Evolutionary conservation across 1,140 invertebrate species (phyloP), one percentile per base, ranked within the genome.

Genomic region (Campoletis sonorensis): DNA sequence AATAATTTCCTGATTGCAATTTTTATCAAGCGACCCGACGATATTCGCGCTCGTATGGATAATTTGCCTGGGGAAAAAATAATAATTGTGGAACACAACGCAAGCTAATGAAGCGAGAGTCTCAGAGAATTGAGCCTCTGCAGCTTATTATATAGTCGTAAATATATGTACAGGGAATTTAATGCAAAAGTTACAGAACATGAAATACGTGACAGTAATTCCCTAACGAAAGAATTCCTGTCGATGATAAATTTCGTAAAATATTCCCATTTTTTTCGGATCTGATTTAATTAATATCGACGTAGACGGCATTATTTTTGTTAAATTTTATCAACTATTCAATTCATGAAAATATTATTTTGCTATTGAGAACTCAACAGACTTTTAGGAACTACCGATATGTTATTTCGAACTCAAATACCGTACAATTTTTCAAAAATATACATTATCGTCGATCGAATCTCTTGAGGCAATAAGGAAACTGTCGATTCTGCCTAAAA

Each of bases 61-160:
- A 75, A 54, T 75, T 75, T 54, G 23, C 10, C 49, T 26, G 13
- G 10, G 33, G 23, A 16, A n/a, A 33, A 75, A 75, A 75, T 54
- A 75, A 75, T 75, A 54, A 75, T 75, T 27, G 37, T 18, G 4
- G 13, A 75, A 54, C 72, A 75, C 72, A 75, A 75, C 37, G 23
- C 40, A 26, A 75, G 72, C 72, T 75, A 75, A 75, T 75, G 72
- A 75, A 75, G 72, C 4, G 13, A 30, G 23, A 27, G 45, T 51
- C 72, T 54, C 16, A 4, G 26, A 30, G 49, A 75, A 49, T 21
- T 40, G 45, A 37, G 5, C 21, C 15, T 70, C 15, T 70, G 23
- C 30, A 21, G 30, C 67, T 15, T 70, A 70, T 18, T 70, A 70
- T 10, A 37, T 1, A 33, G 30, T 23, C 61, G 33, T 30, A 70